A percentile compares a stretch with the other conserved stretches of the same genome.
These are phyloP conservation scores for Tursiops truncatus DNA, from an alignment of 2,113 vertebrate genomes.

Conservation along the genomic window DNA sequence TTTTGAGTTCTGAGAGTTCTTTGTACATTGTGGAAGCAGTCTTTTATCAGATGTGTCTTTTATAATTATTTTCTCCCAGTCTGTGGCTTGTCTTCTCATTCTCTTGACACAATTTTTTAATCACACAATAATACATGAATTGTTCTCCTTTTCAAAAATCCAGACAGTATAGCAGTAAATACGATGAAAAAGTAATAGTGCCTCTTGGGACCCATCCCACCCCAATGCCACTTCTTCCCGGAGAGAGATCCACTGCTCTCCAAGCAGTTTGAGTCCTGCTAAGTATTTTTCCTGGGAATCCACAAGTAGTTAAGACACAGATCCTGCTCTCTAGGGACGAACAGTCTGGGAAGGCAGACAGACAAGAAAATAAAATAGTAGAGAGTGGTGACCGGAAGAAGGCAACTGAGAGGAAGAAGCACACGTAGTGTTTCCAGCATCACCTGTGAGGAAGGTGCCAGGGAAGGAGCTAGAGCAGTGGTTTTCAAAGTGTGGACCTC, in stretches of 20 bases:
- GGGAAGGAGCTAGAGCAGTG: not conserved
- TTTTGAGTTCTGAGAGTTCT: not conserved
- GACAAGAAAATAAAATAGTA: not conserved
- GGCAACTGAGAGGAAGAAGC: not conserved
- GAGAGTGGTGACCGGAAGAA: no score
- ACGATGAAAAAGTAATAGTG: not conserved
- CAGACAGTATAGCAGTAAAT: not conserved
- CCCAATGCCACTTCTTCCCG: not conserved
- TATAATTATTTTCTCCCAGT: not conserved
- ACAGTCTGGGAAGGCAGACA: not conserved
- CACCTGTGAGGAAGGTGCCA: not conserved
- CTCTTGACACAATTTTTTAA: not conserved
- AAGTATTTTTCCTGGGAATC: not conserved
- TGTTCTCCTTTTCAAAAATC: not conserved
- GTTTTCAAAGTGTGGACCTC: not conserved
- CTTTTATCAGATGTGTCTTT: not conserved
- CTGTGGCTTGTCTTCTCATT: not conserved
- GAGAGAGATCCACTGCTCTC: no score
- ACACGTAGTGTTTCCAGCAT: accelerated
- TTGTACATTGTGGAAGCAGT: not conserved
- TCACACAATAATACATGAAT: not conserved
- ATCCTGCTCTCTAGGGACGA: not conserved
- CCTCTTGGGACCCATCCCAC: not conserved
- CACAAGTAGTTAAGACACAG: no score
- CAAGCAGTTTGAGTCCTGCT: not conserved